Evolutionary conservation across 2,797 vertebrate genomes (phyloP).

Genomic region (Xenopus petersii): DNA sequence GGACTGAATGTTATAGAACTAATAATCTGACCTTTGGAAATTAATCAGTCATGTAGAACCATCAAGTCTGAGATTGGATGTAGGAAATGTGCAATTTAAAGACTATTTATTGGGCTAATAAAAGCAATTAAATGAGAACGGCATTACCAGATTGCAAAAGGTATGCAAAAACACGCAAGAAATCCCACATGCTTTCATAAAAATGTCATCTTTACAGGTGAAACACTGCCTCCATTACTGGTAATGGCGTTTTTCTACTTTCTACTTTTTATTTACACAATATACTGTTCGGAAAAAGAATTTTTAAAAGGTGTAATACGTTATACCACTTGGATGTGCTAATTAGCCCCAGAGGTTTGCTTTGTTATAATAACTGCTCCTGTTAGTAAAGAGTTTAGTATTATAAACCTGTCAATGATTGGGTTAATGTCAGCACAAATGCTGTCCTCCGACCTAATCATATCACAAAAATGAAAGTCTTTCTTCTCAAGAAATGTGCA

Average conservation of each 20-base stretch:
- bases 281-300: slow-evolving; percentile 23
- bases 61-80: slow-evolving; percentile 15
- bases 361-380: background rate
- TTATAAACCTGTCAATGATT: too few species aligned
- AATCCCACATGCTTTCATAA: slow-evolving; percentile 23
- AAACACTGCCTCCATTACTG: slow-evolving; percentile 39
- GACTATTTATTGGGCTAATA: slow-evolving; percentile 44
- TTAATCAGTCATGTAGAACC: slow-evolving; percentile 27
- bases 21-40: slow-evolving; percentile 35
- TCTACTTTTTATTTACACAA: slow-evolving; percentile 32
- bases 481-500: too few species aligned
- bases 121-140: slow-evolving; percentile 43
- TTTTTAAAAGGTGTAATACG: slow-evolving; percentile 22
- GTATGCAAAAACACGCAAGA: slow-evolving; percentile 38
- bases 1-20: slow-evolving; percentile 14
- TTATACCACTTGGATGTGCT: background rate
- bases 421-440: too few species aligned
- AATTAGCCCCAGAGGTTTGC: slow-evolving; percentile 17
- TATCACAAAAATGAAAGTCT: too few species aligned
- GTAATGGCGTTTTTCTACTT: slow-evolving; percentile 20
- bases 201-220: slow-evolving; percentile 33
- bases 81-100: slow-evolving; percentile 36
- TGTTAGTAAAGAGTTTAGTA: too few species aligned
- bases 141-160: slow-evolving; percentile 35
- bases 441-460: too few species aligned